A percentile compares a stretch with the other conserved stretches of the same genome.
Conservation (phyloP, 2,113 vertebrate genomes). For the Oreochromis tanganicae region DNA sequence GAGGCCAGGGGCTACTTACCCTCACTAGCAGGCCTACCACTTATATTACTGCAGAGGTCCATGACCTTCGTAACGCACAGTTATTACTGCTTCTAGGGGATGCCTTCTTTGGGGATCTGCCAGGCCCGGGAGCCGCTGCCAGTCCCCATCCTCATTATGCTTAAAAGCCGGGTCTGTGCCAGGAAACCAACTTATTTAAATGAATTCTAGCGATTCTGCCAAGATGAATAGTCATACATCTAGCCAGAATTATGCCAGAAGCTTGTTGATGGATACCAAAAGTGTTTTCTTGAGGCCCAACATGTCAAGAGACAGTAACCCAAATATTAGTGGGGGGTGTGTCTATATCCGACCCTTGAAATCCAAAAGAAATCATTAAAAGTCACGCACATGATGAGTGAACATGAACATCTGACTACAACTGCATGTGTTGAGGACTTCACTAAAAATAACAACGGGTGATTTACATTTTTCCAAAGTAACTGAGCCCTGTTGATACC, state of each 20-base stretch:
- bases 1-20: not conserved
- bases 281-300: not conserved
- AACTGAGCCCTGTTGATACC: not conserved
- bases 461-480: conserved; percentile 15
- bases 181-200: not conserved
- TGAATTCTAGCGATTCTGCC: not conserved
- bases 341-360: not conserved
- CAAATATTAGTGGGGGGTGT: not conserved
- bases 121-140: not conserved
- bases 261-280: not conserved
- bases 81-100: not conserved
- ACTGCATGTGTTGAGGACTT: not conserved
- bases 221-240: not conserved
- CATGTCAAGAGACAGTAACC: not conserved
- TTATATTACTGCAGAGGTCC: not conserved
- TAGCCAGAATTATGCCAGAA: not conserved
- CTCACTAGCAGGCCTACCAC: not conserved
- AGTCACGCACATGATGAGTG: not conserved
- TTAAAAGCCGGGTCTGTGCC: not conserved
- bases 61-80: not conserved
- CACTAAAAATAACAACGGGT: not conserved
- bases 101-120: not conserved
- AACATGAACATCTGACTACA: not conserved
- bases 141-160: not conserved
- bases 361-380: not conserved